phyloP scores from a whole-genome alignment of 2,797 vertebrate species.

The Orientallactaga sibirica region DNA sequence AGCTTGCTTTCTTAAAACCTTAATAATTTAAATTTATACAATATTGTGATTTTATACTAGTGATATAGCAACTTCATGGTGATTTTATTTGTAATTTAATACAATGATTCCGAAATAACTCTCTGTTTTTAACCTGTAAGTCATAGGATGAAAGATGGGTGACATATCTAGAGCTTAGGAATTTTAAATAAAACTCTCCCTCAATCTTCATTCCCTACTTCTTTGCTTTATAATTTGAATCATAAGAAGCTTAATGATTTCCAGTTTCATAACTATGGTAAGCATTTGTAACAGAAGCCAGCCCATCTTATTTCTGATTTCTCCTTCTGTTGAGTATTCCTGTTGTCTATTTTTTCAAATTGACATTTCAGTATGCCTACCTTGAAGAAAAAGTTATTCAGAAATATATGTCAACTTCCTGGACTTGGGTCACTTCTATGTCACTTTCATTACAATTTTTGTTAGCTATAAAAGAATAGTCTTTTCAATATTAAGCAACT shows the following conservation, averaged over 20 bases:
- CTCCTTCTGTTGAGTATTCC: background rate
- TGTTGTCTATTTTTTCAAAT: conserved; percentile 1
- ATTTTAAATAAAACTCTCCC: conserved; percentile 46
- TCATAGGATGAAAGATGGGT: background rate
- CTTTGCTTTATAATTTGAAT: conserved; percentile 3
- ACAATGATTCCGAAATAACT: conserved; percentile 3
- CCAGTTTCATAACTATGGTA: background rate
- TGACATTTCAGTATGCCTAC: conserved; percentile 32
- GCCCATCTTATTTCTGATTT: conserved; percentile 30
- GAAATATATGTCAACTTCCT: conserved; percentile 13
- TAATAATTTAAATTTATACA: conserved; percentile 3
- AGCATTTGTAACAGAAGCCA: background rate
- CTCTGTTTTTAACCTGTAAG: background rate
- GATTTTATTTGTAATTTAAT: conserved; percentile 8
- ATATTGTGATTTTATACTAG: background rate
- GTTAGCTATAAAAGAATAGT: conserved; percentile 51
- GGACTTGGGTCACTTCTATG: background rate
- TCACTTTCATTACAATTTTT: conserved; percentile 49
- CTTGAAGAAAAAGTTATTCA: conserved; percentile 44
- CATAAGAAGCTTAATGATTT: background rate
- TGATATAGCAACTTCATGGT: background rate
- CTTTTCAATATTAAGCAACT: conserved; percentile 52
- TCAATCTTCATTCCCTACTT: background rate
- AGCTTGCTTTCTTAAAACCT: background rate
- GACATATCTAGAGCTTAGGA: background rate